Evolutionary conservation across 2,113 vertebrate species (phyloP).

Genomic region (Myrmophylax atrothorax): DNA sequence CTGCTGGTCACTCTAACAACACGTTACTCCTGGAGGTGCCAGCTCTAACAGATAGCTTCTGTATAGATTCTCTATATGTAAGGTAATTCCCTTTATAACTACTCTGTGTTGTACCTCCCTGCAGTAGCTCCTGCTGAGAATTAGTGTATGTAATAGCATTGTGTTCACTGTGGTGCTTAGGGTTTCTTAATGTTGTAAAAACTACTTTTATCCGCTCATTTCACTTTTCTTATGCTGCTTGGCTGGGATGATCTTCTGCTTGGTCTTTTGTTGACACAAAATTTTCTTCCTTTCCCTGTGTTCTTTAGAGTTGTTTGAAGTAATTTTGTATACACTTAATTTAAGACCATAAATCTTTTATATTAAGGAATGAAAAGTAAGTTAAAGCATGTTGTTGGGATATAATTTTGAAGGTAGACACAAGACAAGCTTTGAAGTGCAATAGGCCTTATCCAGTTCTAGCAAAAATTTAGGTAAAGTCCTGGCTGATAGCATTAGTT

Average conservation of each 20-base stretch:
- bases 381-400: neutral
- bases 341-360: neutral
- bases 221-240: neutral
- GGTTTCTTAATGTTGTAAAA: neutral
- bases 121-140: neutral
- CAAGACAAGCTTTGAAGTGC: neutral
- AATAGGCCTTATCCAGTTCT: neutral
- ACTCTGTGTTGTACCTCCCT: slow-evolving; percentile 29
- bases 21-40: slow-evolving; percentile 64
- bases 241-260: neutral
- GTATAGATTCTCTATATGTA: slow-evolving; percentile 64
- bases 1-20: slow-evolving; percentile 66
- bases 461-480: neutral
- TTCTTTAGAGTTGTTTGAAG: neutral
- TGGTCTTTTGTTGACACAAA: neutral
- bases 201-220: neutral
- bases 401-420: neutral
- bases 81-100: slow-evolving; percentile 66
- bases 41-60: slow-evolving; percentile 67
- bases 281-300: neutral
- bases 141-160: neutral
- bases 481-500: neutral
- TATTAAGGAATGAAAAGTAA: neutral
- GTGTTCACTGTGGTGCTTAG: neutral
- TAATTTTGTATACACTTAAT: neutral